Evolutionary conservation across 30 jellyfish, hydroid and myxozoan genomes (phyloP), one percentile per base, ranked within the genome.

Genomic region (Pelagia noctiluca): DNA sequence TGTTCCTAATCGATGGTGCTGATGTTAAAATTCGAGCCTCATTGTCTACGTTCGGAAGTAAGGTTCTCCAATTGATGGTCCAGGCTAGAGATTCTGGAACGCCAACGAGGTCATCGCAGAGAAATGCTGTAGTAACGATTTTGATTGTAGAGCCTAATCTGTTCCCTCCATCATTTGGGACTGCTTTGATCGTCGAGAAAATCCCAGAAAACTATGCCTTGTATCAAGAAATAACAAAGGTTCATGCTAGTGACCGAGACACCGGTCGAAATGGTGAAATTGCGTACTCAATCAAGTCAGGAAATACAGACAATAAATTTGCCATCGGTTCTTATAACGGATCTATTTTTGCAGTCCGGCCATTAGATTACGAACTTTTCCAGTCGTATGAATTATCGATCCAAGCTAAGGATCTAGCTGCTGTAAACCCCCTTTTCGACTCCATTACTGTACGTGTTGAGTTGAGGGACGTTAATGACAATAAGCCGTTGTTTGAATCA

Each of bases 381-480:
- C 80, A 53, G 48, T 48, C 86, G 10, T 63, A 88, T 31, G 54
- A 21, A 12, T 42, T 88, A 21, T 54, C 47, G 1, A 37, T 88
- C 5, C 71, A 71, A 31, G 97, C 97, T 0, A 26, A 1, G 0
- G 97, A 88, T 67, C 54, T 50, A 35, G 82, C 89, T 33, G 31
- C 37, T 25, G 80, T 60, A 32, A 16, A 36, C 65, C 18, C 78
- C 10, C 82, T 85, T 12, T 12, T 71, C n/a, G 29, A 85, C 50
- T 54, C 64, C 60, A 82, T 82, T 2, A 63, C 38, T 18, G 93
- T 80, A 13, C 25, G 37, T 2, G 37, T 88, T 22, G 63, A 28
- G 22, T 75, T 88, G 19, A 70, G 88, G 24, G 93, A 88, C 72
- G 82, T 88, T 5, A 88, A 88, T 65, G 97, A 88, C 49, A 88